Base-by-base conservation (phyloP, 2,113 vertebrate species). In the Pachyramphus minor region DNA sequence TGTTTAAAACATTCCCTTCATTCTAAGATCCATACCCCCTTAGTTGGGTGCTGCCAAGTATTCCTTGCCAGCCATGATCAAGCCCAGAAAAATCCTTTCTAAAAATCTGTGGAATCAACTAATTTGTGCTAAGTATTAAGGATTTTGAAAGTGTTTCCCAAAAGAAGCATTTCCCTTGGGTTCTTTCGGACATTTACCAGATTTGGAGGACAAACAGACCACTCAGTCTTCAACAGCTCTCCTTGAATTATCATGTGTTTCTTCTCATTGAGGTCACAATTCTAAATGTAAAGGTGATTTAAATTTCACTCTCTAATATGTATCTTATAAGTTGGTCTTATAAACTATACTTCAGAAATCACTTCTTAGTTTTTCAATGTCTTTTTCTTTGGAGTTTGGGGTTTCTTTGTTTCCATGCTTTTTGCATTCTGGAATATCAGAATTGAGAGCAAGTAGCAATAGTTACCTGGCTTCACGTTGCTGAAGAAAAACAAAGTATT, bases 1-100 rank as follows among this genome's bases (percentile, higher is more conserved):
- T 93, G 52, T 72, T 90, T 67, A 93, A 95, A 93, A 81, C 79
- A 87, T 86, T 92, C 90, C 44, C 44, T 90, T 49, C 18, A 15
- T 74, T 77, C 22, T 19, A 88, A 80, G 44, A 82, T 77, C 68
- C 68, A 62, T 67, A 81, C 37, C 75, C 45, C 55, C 11, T 77
- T 63, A 18, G 35, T 55, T 92, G 76, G 47, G 31, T 81, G 60
- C 79, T 94, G 82, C 82, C 88, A 94, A 44, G 37, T 80, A 63
- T 52, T 93, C 45, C 39, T 91, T 88, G 59, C 67, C 83, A 96
- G n/a, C 56, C 42, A 19, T 71, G 79, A 86, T 44, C 59, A 60
- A 91, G 52, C 44, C 80, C 60, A 72, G 73, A 93, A 94, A 66
- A 95, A 88, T 33, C 14, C 72, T 56, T 47, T 66, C 28, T 78